These are phyloP conservation scores for Albula goreensis DNA, from an alignment of 2,113 vertebrate species.

Conservation along the genomic window DNA sequence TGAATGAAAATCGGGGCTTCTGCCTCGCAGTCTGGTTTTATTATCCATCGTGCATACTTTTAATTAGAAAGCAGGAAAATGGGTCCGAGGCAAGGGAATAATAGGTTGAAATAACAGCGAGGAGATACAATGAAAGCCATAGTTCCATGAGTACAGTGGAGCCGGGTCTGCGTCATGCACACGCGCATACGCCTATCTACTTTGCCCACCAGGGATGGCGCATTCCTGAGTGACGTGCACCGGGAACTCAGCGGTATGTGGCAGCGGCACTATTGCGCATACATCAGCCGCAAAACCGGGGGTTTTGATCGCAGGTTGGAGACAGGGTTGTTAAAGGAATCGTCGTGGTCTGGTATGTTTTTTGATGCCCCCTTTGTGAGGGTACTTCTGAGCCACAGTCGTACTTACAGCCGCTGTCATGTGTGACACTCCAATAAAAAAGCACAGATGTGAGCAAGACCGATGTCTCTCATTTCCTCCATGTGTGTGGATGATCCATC, in stretches of 20 bases:
- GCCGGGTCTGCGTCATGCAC: background rate
- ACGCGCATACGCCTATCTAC: background rate
- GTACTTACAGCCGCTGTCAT: background rate
- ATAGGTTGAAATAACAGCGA: constrained; percentile 20
- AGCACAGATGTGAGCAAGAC: background rate
- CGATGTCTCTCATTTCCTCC: background rate
- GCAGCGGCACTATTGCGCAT: background rate
- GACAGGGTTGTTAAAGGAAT: background rate
- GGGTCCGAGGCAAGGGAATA: constrained; percentile 17
- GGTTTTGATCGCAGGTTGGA: background rate
- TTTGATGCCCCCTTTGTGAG: background rate
- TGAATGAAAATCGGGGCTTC: constrained; percentile 28
- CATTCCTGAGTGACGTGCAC: background rate
- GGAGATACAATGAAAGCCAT: background rate
- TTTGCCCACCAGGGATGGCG: background rate
- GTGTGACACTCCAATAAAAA: constrained; percentile 10
- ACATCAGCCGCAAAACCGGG: too few relatives aligned
- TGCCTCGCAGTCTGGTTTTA: constrained; percentile 12
- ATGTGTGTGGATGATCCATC: background rate
- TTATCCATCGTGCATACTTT: constrained; percentile 28
- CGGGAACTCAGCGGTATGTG: background rate
- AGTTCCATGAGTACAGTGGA: background rate
- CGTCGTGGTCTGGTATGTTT: background rate
- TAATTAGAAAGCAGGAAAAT: constrained; percentile 38
- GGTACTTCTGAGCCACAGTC: background rate